Evolutionary conservation across 2,888 invertebrate genomes (phyloP).

Genomic region (Epirrhoe tristata): DNA sequence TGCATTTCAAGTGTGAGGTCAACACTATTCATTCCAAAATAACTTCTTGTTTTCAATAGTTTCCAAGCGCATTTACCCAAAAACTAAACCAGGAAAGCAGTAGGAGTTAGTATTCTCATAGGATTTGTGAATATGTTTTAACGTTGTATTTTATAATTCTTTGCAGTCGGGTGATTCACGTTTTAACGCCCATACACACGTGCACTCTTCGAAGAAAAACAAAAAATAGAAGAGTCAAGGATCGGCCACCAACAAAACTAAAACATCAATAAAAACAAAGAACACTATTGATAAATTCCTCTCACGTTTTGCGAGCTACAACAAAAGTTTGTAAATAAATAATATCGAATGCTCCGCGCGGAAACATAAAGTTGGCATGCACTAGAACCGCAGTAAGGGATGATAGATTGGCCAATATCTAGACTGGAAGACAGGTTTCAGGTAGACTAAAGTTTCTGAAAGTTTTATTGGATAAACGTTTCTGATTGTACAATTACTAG

Average conservation of each 20-base stretch:
- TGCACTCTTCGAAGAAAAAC: no score
- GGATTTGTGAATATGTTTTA: no score
- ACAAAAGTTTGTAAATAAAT: slow-evolving; percentile 37
- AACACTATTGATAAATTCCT: slow-evolving; percentile 22
- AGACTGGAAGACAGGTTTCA: slow-evolving; percentile 19
- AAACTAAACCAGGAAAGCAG: no score
- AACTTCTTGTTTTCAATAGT: no score
- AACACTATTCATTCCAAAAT: no score
- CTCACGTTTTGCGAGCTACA: slow-evolving; percentile 25
- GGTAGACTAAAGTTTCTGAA: not conserved
- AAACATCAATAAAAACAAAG: slow-evolving; percentile 11
- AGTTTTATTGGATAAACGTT: not conserved
- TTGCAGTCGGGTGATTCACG: no score
- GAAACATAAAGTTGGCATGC: slow-evolving; percentile 28
- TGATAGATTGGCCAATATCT: slow-evolving; percentile 25
- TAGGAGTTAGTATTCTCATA: no score
- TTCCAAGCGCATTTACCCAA: no score
- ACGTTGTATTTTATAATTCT: no score
- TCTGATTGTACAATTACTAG: not conserved
- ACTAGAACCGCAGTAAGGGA: slow-evolving; percentile 18
- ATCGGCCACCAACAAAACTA: not conserved
- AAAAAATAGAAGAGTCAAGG: not conserved
- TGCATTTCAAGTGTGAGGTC: no score
- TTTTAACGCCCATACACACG: no score
- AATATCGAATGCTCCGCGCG: slow-evolving; percentile 23